A percentile compares a stretch with the other conserved stretches of the same genome.
Evolutionary conservation across 2,113 vertebrate genomes (phyloP).

Genomic region (Neomonachus schauinslandi): DNA sequence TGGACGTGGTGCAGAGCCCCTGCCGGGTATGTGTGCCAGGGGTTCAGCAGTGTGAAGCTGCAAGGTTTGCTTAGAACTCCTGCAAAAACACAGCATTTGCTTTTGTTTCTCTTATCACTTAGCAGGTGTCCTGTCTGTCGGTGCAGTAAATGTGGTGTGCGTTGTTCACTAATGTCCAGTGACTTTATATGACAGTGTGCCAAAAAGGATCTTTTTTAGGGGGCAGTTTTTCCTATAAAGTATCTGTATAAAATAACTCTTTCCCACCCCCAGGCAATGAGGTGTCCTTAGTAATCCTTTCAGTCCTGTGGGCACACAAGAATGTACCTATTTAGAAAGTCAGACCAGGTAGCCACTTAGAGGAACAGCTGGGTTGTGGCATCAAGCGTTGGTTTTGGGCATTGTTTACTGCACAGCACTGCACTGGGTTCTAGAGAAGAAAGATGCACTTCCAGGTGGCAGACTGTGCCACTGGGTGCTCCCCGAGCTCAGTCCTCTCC

Average conservation of each 20-base stretch:
- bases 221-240: not conserved
- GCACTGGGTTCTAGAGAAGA: not conserved
- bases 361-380: not conserved
- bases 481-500: fast-evolving
- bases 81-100: not conserved
- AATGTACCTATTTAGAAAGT: not conserved
- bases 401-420: no score
- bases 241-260: not conserved
- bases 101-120: not conserved
- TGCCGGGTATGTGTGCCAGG: not conserved
- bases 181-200: not conserved
- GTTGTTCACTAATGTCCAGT: not conserved
- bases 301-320: not conserved
- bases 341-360: not conserved
- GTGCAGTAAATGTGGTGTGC: no score
- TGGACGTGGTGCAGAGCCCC: not conserved
- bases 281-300: not conserved
- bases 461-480: not conserved
- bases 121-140: not conserved
- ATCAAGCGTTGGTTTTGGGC: not conserved
- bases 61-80: not conserved
- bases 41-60: not conserved
- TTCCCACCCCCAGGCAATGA: not conserved
- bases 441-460: not conserved
- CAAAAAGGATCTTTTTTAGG: fast-evolving